Conservation (phyloP, 1,140 invertebrate genomes). For the Hestina assimilis region DNA sequence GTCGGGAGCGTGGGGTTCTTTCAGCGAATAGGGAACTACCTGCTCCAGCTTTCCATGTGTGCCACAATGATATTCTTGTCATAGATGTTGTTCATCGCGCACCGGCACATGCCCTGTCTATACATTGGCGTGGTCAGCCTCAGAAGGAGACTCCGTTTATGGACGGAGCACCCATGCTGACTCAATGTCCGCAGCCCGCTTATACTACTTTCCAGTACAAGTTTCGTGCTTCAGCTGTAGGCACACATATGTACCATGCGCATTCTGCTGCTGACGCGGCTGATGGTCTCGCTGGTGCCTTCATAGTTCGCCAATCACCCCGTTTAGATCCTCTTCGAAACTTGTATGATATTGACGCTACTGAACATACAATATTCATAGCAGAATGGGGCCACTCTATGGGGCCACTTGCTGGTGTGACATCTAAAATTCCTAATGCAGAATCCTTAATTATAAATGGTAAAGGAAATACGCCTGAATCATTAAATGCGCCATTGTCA, state of each 20-base stretch:
- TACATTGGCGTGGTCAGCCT: slow-evolving; percentile 92
- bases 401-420: slow-evolving; percentile 67
- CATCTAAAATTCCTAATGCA: slow-evolving; percentile 75
- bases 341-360: slow-evolving; percentile 88
- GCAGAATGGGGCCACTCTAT: slow-evolving; percentile 85
- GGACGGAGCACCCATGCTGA: slow-evolving; percentile 91
- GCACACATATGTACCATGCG: slow-evolving; percentile 88
- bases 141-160: slow-evolving; percentile 89
- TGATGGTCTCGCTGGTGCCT: slow-evolving; percentile 88
- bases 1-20: slow-evolving; percentile 83
- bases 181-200: slow-evolving; percentile 90
- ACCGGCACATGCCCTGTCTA: slow-evolving; percentile 83
- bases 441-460: slow-evolving; percentile 80
- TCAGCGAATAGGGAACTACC: slow-evolving; percentile 90
- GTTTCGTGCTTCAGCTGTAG: slow-evolving; percentile 84
- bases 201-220: slow-evolving; percentile 91
- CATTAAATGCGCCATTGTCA: slow-evolving; percentile 66
- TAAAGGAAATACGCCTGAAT: slow-evolving; percentile 72
- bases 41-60: slow-evolving; percentile 91
- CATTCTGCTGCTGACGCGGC: slow-evolving; percentile 85
- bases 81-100: slow-evolving; percentile 90
- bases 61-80: slow-evolving; percentile 90
- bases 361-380: slow-evolving; percentile 86
- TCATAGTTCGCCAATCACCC: slow-evolving; percentile 87
- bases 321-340: slow-evolving; percentile 82